These are phyloP conservation scores for Dione juno DNA, from an alignment of 2,888 invertebrate genomes.

Conservation along the genomic window DNA sequence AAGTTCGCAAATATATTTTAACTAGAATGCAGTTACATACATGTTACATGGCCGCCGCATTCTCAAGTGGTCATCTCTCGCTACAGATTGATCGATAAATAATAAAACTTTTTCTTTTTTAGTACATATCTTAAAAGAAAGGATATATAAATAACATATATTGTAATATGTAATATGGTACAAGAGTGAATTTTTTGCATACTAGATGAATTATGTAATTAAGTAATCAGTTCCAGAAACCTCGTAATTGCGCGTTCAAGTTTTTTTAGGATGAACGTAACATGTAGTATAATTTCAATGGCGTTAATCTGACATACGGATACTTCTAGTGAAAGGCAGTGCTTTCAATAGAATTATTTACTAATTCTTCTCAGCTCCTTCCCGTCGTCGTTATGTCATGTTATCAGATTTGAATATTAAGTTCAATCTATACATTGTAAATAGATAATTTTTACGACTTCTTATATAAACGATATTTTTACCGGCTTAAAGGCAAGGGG, in stretches of 20 bases:
- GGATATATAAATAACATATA: no score
- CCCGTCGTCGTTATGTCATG: slow-evolving; percentile 45
- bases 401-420: slow-evolving; percentile 12
- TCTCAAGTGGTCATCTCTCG: slow-evolving; percentile 9
- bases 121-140: no score
- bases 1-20: no score
- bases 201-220: no score
- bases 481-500: no score
- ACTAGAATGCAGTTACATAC: slow-evolving; percentile 18
- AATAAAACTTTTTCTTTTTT: no score
- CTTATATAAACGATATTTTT: not conserved
- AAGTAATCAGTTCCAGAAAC: not conserved
- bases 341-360: slow-evolving; percentile 46
- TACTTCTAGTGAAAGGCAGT: slow-evolving; percentile 51
- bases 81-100: not conserved
- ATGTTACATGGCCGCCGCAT: slow-evolving; percentile 16
- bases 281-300: slow-evolving; percentile 9
- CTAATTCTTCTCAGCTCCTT: slow-evolving; percentile 47
- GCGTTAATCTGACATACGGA: slow-evolving; percentile 38
- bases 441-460: not conserved
- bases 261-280: slow-evolving; percentile 1
- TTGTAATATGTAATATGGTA: no score
- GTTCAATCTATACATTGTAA: not conserved
- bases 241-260: not conserved
- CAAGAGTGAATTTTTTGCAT: no score